A percentile compares a stretch with the other conserved stretches of the same genome.
These are phyloP conservation scores for Lamprotornis superbus DNA, from an alignment of 2,113 vertebrate species.

Conservation along the genomic window DNA sequence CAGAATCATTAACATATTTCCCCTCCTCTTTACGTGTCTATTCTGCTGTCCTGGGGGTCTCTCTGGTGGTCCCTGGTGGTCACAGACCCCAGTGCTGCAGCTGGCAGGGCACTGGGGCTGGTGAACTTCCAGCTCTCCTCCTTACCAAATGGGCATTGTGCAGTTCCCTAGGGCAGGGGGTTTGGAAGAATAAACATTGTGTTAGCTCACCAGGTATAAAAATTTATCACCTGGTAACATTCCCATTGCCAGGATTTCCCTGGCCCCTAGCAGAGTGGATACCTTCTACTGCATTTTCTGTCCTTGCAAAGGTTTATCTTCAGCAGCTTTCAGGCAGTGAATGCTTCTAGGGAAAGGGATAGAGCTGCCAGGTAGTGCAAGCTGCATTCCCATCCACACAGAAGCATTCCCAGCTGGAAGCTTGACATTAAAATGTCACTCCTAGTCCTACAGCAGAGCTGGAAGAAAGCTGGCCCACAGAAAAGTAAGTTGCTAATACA, in stretches of 20 bases:
- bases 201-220: background rate
- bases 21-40: fast-evolving
- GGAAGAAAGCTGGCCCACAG: background rate
- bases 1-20: background rate
- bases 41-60: background rate
- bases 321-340: background rate
- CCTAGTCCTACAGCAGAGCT: background rate
- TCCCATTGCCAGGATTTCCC: background rate
- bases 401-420: background rate
- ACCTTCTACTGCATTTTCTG: background rate
- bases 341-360: background rate
- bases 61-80: background rate
- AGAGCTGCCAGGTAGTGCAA: background rate
- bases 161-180: background rate
- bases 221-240: background rate
- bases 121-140: background rate
- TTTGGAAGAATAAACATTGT: background rate
- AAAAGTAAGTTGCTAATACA: constrained; percentile 31
- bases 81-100: background rate
- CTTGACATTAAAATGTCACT: background rate
- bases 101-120: background rate
- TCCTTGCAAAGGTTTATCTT: background rate
- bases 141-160: fast-evolving
- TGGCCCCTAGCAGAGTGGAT: background rate
- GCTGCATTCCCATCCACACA: background rate